Evolutionary conservation across 2,888 invertebrate species (phyloP).

Genomic region (Cantharis lateralis): DNA sequence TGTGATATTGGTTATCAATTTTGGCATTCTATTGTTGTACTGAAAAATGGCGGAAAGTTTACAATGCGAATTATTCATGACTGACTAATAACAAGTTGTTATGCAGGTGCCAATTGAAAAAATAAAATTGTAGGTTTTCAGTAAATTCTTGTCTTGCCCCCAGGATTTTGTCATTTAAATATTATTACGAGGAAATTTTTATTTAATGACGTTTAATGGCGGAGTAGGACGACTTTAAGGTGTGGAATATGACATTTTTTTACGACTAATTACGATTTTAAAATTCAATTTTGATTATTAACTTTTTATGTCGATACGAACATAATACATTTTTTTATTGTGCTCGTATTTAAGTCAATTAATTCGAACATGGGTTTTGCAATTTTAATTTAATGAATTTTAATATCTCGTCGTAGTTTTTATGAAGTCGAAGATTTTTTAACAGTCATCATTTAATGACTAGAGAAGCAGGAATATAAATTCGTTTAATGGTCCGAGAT

Average conservation of each 20-base stretch:
- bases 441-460: conserved; percentile 5
- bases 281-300: neutral
- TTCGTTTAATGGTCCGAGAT: neutral
- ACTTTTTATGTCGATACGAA: neutral
- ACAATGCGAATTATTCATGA: neutral
- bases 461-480: conserved; percentile 4
- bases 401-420: neutral
- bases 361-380: conserved; percentile 1
- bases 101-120: neutral
- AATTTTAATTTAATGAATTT: conserved; percentile 5
- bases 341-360: neutral
- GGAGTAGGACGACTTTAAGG: neutral
- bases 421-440: neutral
- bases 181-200: too few relatives aligned
- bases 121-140: neutral
- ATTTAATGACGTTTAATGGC: conserved; percentile 6
- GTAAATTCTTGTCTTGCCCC: neutral
- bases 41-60: neutral
- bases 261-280: neutral
- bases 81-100: neutral
- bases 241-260: neutral
- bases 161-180: neutral
- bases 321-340: conserved; percentile 3
- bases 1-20: neutral
- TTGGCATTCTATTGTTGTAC: neutral